Evolutionary conservation across 2,113 vertebrate species (phyloP), one percentile per base, ranked within the genome.

Genomic region (Arvicanthis niloticus): DNA sequence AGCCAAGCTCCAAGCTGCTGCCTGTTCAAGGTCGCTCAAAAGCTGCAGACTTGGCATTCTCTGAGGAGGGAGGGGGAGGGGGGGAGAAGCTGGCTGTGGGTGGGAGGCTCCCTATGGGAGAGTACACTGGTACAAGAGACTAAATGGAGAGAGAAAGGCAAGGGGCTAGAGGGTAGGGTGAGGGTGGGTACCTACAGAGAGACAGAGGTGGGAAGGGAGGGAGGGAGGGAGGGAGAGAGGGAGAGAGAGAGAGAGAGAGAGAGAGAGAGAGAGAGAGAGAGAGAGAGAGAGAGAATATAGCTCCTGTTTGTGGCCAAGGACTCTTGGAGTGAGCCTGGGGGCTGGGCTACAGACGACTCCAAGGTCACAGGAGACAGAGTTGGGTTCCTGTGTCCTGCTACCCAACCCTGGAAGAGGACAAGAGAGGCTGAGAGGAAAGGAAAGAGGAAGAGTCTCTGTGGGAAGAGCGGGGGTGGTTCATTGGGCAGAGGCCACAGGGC

Each of bases 21-120:
- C 48, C 86, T 76, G 77, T 26, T 96, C 98, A 98, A 98, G 98
- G 98, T 98, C 98, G 96, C 94, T 0, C 93, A 97, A 98, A 97
- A 98, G 97, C 97, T 98, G 98, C 97, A 91, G 98, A 98, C 96
- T 97, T 97, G 98, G 98, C 98, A 95, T 97, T 97, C 24, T 95
- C 37, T 1, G n/a, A 95, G 89, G 6, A 77, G 95, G 86, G 96
- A 90, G 96, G 96, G 95, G 93, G 89, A 93, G 93, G 95, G 80
- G 58, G 53, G 94, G 84, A 72, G 91, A 31, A 31, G 40, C 26
- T 0, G 45, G 45, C 1, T 3, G 45, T 26, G n/a, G 56, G 45
- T 29, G 22, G 68, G 65, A 40, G 42, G 31, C 65, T 81, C 92
- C 85, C 65, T 31, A 8, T 24, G 42, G 76, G 68, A 76, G 45